Evolutionary conservation across 92 coral and sea anemone species (phyloP), one percentile per base, ranked within the genome.

Genomic region (Porites cylindrica): DNA sequence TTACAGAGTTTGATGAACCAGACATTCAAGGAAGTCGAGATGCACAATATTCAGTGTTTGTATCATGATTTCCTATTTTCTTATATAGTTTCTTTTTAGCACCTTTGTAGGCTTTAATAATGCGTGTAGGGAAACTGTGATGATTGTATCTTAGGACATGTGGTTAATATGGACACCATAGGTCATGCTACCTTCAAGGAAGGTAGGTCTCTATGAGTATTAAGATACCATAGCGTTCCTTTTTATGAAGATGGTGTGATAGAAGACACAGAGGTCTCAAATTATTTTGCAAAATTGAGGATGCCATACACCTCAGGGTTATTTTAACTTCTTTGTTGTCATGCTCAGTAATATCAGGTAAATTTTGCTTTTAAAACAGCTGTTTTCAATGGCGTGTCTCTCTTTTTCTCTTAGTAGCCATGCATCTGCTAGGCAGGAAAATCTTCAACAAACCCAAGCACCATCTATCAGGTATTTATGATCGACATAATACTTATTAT

Each of bases 11-110:
- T 72, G 76, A 17, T 65, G 70, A 65, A 50, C 43, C 52, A 29
- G 75, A 70, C 29, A 26, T 70, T 70, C 75, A 51, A 70, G 47
- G 52, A 70, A 70, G 56, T 70, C 75, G 38, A 70, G 51, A 70
- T 23, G 73, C 73, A 68, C 73, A 68, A 24, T 47, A 68, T 68
- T 68, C 73, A 68, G 73, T 68, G 73, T 68, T 70, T 23, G 75
- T 32, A 70, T 70, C 38, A 70, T 70, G 26, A 23, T 3, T 6
- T 70, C 7, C 32, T 29, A 51, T 1, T 70, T 23, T 8, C 8
- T 32, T 32, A 23, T 70, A 10, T 52, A 26, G 51, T 14, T 51
- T 70, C 75, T 43, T 21, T 70, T 70, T 52, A 70, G 50, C 75
- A 70, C 32, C 32, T 29, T 29, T 29, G 32, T 16, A 70, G 52